Conservation (phyloP, 2,113 vertebrate species). For the Takifugu flavidus region DNA sequence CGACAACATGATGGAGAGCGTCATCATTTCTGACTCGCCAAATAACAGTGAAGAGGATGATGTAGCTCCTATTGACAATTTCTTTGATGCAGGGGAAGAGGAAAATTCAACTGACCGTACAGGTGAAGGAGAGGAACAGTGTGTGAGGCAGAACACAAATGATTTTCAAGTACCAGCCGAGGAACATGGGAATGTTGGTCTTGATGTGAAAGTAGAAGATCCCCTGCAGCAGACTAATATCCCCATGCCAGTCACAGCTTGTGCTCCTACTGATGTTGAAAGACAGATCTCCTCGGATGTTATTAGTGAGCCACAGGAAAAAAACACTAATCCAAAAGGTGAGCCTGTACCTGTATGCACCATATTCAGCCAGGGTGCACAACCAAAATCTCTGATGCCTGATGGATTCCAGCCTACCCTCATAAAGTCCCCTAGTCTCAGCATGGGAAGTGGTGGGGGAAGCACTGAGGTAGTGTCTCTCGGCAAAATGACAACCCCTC, state of each 20-base stretch:
- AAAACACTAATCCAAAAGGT: conserved; percentile 32
- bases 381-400: conserved; percentile 71
- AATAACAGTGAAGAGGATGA: conserved; percentile 95
- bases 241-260: not conserved
- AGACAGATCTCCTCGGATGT: conserved; percentile 18
- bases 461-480: conserved; percentile 72
- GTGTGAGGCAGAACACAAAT: conserved; percentile 46
- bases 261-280: conserved; percentile 26
- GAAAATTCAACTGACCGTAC: conserved; percentile 13
- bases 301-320: conserved; percentile 32
- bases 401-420: conserved; percentile 93
- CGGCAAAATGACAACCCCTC: conserved; percentile 71
- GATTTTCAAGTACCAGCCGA: conserved; percentile 60
- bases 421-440: conserved; percentile 95
- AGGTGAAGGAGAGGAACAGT: conserved; percentile 24
- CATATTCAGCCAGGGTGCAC: conserved; percentile 86
- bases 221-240: conserved; percentile 22
- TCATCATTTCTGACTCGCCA: conserved; percentile 95
- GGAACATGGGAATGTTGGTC: conserved; percentile 12
- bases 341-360: conserved; percentile 89
- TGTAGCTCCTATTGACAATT: conserved; percentile 80
- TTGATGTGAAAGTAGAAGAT: conserved; percentile 4
- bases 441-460: conserved; percentile 59
- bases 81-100: conserved; percentile 73
- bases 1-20: conserved; percentile 98